Evolutionary conservation across 2,797 vertebrate species (phyloP).

Genomic region (Ctenochaetus hawaiiensis): DNA sequence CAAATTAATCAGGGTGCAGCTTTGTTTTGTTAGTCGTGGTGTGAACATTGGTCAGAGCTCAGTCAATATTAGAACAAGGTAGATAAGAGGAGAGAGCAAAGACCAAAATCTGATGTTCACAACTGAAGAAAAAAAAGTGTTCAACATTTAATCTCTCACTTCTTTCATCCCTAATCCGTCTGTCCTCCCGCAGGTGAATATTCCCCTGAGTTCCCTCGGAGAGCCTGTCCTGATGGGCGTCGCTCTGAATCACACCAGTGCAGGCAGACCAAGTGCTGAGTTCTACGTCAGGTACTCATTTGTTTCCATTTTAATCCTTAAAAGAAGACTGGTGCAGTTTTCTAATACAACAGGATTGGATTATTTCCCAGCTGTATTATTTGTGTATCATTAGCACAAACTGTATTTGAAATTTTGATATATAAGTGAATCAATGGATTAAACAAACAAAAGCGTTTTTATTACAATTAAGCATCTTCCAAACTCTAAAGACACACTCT

Average conservation of each 20-base stretch:
- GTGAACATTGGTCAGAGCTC: background rate
- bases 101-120: background rate
- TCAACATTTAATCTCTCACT: background rate
- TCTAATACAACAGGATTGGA: too few relatives aligned
- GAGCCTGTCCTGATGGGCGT: slow-evolving; percentile 89
- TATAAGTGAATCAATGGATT: too few relatives aligned
- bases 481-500: too few relatives aligned
- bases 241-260: slow-evolving; percentile 91
- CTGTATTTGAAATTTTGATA: too few relatives aligned
- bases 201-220: slow-evolving; percentile 86
- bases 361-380: too few relatives aligned
- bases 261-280: slow-evolving; percentile 90
- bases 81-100: too few relatives aligned
- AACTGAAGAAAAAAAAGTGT: background rate
- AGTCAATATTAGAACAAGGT: background rate
- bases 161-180: background rate
- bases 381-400: too few relatives aligned
- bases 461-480: too few relatives aligned
- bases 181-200: slow-evolving; percentile 86
- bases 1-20: too few relatives aligned
- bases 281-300: slow-evolving; percentile 89
- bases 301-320: too few relatives aligned
- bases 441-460: too few relatives aligned
- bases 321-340: too few relatives aligned
- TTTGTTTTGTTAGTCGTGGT: background rate